Conservation (phyloP, 1,140 invertebrate species). For the Ladona fulva region DNA sequence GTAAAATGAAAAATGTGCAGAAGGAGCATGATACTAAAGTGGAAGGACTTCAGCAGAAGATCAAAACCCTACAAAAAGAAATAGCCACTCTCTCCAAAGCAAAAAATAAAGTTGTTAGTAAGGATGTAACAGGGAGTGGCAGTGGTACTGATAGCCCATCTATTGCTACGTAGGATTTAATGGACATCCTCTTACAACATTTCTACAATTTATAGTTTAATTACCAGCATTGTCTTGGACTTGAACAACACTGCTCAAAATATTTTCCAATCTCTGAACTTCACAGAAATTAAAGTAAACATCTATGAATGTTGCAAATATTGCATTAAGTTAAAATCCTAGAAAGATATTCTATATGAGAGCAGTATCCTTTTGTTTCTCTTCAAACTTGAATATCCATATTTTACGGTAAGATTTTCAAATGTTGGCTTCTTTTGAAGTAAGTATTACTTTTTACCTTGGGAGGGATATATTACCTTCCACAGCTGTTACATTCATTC, state of each 20-base stretch:
- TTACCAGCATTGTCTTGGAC: background rate
- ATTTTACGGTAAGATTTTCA: background rate
- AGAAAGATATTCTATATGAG: background rate
- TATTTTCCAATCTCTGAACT: background rate
- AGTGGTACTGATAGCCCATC: conserved; percentile 64
- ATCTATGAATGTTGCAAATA: no score
- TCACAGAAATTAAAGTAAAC: no score
- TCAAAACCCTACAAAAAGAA: conserved; percentile 69
- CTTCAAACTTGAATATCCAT: background rate
- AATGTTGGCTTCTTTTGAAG: background rate
- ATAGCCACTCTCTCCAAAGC: conserved; percentile 73
- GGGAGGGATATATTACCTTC: background rate
- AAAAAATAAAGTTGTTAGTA: conserved; percentile 51
- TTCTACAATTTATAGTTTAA: background rate
- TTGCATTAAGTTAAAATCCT: no score
- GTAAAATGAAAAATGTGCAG: conserved; percentile 71
- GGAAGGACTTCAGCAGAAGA: conserved; percentile 65
- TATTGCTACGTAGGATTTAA: conserved; percentile 8
- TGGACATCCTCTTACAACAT: no score
- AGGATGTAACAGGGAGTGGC: conserved; percentile 51
- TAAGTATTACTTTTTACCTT: background rate
- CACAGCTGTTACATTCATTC: background rate
- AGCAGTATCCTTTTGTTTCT: background rate
- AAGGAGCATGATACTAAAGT: conserved; percentile 74
- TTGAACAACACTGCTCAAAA: background rate